Percentiles rank a stretch among this genome's conserved stretches.
These are phyloP conservation scores for Babylonia areolata DNA, from an alignment of 1,140 invertebrate genomes.

Conservation along the genomic window DNA sequence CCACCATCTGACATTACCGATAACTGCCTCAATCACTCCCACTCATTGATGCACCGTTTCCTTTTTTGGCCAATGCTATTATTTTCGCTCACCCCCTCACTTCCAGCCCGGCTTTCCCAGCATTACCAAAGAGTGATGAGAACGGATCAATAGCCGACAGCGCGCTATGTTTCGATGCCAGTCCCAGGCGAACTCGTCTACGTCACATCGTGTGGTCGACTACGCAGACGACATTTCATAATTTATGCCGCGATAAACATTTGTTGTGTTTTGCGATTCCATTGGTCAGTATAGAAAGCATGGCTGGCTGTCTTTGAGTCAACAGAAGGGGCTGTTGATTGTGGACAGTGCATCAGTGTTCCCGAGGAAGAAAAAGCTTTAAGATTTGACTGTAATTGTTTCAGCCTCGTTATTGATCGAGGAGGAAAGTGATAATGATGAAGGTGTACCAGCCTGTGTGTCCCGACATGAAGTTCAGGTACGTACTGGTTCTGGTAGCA, in stretches of 20 bases:
- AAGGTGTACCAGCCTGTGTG: slow-evolving; percentile 32
- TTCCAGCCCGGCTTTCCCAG: not conserved
- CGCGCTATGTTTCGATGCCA: not conserved
- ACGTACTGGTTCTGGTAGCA: not conserved
- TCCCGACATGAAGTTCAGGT: slow-evolving; percentile 38
- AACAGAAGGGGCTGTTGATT: slow-evolving; percentile 8
- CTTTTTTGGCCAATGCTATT: not conserved
- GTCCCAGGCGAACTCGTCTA: not conserved
- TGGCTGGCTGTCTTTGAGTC: slow-evolving; percentile 23
- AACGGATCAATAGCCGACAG: not conserved
- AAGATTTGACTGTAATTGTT: not conserved
- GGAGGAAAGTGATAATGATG: slow-evolving; percentile 11
- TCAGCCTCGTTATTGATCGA: not conserved
- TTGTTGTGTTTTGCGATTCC: not conserved
- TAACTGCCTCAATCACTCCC: not conserved
- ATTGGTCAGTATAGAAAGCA: slow-evolving; percentile 8
- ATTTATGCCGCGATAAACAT: slow-evolving; percentile 37
- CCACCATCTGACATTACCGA: too few species aligned
- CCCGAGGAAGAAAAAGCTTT: not conserved
- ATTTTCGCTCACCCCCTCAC: not conserved
- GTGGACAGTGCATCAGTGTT: not conserved
- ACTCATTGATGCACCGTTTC: not conserved
- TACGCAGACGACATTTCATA: slow-evolving; percentile 25
- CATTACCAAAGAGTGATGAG: not conserved
- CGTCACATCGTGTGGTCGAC: not conserved